Base-by-base conservation (phyloP, 2,888 invertebrate species). In the Epinotia bilunana region DNA sequence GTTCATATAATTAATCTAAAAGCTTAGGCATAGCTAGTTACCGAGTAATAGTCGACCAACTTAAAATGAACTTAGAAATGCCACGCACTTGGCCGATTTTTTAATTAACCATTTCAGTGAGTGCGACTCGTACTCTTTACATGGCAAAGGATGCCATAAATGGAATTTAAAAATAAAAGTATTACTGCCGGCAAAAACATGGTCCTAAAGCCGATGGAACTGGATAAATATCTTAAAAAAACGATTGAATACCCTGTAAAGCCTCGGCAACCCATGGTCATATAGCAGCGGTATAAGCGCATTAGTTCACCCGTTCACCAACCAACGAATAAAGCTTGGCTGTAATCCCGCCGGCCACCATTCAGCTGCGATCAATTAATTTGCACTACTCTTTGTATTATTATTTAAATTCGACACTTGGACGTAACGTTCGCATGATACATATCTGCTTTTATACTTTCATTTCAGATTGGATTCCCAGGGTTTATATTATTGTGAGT, bases 281-380 rank as follows among this genome's bases (percentile, higher is more conserved):
- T 62, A 74, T 76, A 80, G 76, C 81, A 77, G 77, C 16, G 73
- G 76, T 78, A 77, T 82, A 82, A 73, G 76, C 73, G 69, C 71
- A 76, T 72, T 77, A 77, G 77, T 79, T 78, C 79, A 83, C 81
- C 79, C 79, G 83, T 77, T 76, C 77, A 77, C 77, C 78, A 70
- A 76, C 74, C 78, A 72, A 77, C 81, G 79, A 80, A 80, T 82
- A 82, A 81, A 79, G 65, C 69, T 78, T 72, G 20, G 68, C 63
- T 76, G 80, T 82, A 83, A 82, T 81, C 80, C 78, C 76, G 73
- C 75, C 77, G 72, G 80, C 76, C 58, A 71, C 68, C 76, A 82
- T 81, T 82, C 82, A 77, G 77, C 82, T 78, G 46, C 72, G 58
- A 74, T 71, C 74, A 74, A 74, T 74, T 74, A 74, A 74, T 71